Evolutionary conservation across 2,888 invertebrate genomes (phyloP).

Genomic region (Creontiades dilutus): DNA sequence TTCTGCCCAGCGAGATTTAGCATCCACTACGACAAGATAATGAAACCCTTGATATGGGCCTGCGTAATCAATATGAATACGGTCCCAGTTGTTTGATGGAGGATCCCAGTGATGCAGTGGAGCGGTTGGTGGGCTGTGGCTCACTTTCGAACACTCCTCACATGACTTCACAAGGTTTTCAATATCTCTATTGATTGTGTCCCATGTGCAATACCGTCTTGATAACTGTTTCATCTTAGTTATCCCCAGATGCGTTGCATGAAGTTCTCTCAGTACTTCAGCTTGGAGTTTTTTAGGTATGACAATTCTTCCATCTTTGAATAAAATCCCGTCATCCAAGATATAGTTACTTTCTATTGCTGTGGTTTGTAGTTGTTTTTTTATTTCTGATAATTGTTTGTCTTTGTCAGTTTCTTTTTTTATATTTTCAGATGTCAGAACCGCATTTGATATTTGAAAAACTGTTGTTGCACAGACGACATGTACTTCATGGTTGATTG

Average conservation of each 20-base stretch:
- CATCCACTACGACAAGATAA: conserved; percentile 76
- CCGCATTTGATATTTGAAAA: conserved; percentile 57
- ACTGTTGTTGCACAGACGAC: conserved; percentile 37
- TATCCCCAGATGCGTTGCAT: conserved; percentile 76
- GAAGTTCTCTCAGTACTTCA: conserved; percentile 75
- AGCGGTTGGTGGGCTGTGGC: conserved; percentile 75
- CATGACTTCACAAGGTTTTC: conserved; percentile 75
- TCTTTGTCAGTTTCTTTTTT: conserved; percentile 62
- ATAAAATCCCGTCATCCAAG: conserved; percentile 62
- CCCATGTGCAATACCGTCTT: conserved; percentile 76
- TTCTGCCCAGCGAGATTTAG: conserved; percentile 41
- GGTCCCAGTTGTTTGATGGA: conserved; percentile 76
- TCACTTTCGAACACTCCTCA: conserved; percentile 75
- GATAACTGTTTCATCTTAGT: conserved; percentile 76
- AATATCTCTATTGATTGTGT: conserved; percentile 76
- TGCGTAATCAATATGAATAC: conserved; percentile 76
- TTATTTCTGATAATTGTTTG: conserved; percentile 21
- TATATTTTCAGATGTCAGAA: conserved; percentile 18
- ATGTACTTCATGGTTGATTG: conserved; percentile 26
- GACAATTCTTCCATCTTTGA: conserved; percentile 71
- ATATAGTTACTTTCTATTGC: not conserved
- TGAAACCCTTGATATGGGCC: conserved; percentile 75
- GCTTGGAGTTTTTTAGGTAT: conserved; percentile 74
- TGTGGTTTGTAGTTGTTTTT: not conserved
- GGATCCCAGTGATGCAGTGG: conserved; percentile 76